A percentile compares a stretch with the other conserved stretches of the same genome.
Conservation (phyloP, 2,888 invertebrate species). For the Hipparchia semele region DNA sequence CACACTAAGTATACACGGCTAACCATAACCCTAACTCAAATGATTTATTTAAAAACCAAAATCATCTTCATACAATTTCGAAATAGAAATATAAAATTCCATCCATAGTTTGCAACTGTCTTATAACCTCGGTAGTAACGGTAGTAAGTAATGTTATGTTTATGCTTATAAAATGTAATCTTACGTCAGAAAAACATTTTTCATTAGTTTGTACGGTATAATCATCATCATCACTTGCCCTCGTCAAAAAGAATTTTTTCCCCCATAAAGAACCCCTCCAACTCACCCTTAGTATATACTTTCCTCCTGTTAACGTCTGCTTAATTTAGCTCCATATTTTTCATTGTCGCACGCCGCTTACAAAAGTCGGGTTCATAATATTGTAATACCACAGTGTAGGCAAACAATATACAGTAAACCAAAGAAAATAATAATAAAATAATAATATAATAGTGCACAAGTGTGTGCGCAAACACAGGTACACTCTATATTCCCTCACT, state of each 20-base stretch:
- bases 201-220: not conserved
- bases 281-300: not conserved
- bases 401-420: constrained; percentile 2
- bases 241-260: not conserved
- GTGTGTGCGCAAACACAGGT: no score
- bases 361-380: constrained; percentile 4
- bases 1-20: no score
- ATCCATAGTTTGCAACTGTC: no score
- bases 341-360: constrained; percentile 1
- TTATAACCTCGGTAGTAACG: no score
- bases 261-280: not conserved
- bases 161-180: not conserved
- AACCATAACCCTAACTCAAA: no score
- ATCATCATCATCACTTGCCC: not conserved
- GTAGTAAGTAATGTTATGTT: no score
- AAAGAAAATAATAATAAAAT: no score
- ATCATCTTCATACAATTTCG: no score
- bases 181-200: not conserved
- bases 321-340: constrained; percentile 6
- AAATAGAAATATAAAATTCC: no score
- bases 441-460: no score
- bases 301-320: not conserved
- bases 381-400: constrained; percentile 7
- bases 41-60: no score
- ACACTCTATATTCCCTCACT: no score